Conservation (phyloP, 1,140 invertebrate genomes). For the Streblospio benedicti region DNA sequence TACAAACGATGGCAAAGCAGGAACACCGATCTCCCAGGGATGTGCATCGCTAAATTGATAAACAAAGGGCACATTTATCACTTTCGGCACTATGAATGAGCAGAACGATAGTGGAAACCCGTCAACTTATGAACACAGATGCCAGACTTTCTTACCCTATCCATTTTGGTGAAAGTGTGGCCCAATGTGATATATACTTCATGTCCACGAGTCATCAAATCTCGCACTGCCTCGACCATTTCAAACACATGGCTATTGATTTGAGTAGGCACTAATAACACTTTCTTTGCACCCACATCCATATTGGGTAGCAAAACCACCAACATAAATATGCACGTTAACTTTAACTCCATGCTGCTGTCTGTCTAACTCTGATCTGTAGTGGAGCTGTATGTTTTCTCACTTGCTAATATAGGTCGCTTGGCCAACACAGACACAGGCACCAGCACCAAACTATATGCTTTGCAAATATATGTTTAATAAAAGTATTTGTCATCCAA, state of each 20-base stretch:
- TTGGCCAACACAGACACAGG: too few species aligned
- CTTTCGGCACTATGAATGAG: neutral
- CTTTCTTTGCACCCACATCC: constrained; percentile 52
- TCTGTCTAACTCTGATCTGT: too few species aligned
- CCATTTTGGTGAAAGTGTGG: neutral
- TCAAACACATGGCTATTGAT: constrained; percentile 5
- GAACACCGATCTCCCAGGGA: neutral
- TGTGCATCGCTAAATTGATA: neutral
- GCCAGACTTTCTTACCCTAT: neutral
- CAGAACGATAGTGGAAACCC: neutral
- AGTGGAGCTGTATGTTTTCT: too few species aligned
- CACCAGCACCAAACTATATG: too few species aligned
- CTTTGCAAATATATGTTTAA: too few species aligned
- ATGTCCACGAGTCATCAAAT: neutral
- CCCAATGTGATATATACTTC: neutral
- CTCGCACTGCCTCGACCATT: constrained; percentile 4
- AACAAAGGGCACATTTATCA: neutral
- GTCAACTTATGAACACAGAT: constrained; percentile 19
- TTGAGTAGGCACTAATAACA: constrained; percentile 19
- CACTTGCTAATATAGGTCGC: too few species aligned
- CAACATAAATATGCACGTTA: too few species aligned
- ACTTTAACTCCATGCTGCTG: too few species aligned
- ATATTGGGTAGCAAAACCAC: too few species aligned
- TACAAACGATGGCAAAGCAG: neutral
- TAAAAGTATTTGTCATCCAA: too few species aligned